Evolutionary conservation across 2,113 vertebrate species (phyloP).

Genomic region (Arizona elegans): DNA sequence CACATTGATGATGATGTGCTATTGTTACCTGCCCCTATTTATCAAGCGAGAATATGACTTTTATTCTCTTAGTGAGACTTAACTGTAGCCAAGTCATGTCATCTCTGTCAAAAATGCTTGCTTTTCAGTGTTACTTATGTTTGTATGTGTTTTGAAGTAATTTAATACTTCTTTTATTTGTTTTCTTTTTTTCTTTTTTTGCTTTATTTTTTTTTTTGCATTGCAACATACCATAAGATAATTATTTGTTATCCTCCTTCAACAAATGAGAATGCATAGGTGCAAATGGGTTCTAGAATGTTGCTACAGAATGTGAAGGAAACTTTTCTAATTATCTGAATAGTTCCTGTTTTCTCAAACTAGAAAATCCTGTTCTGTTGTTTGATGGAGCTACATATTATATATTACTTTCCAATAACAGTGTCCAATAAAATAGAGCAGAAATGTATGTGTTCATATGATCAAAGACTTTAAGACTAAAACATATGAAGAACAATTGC

Average conservation of each 20-base stretch:
- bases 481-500: too few relatives aligned
- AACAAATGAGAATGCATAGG: too few relatives aligned
- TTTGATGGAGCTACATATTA: background rate
- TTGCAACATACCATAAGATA: too few relatives aligned
- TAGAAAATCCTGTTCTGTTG: background rate
- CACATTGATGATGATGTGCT: background rate
- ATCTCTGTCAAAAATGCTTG: background rate
- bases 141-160: background rate
- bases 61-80: background rate
- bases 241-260: too few relatives aligned
- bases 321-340: background rate
- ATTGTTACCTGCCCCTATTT: background rate
- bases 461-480: too few relatives aligned
- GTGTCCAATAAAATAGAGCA: background rate
- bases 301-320: background rate
- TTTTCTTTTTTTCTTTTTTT: too few relatives aligned
- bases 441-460: background rate
- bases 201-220: too few relatives aligned
- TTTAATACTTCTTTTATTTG: background rate
- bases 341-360: background rate
- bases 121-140: background rate
- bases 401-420: background rate
- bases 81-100: background rate
- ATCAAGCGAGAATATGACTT: background rate
- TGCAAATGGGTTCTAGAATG: background rate